Percentiles rank a stretch among this genome's conserved stretches.
Evolutionary conservation across 2,113 vertebrate species (phyloP).

Genomic region (Oryzias javanicus): DNA sequence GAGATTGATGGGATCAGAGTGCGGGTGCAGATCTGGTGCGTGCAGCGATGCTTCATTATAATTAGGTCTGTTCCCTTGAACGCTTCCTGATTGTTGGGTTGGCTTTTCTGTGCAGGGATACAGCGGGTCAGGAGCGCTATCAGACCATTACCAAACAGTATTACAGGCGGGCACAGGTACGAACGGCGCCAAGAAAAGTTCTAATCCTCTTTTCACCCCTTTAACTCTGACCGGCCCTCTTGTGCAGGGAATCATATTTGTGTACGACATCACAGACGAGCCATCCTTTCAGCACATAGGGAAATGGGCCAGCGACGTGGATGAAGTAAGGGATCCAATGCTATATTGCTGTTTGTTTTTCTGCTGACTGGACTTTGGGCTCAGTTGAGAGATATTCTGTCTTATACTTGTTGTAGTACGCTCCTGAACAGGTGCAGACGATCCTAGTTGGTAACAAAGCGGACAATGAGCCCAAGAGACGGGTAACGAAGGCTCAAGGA

Average conservation of each 20-base stretch:
- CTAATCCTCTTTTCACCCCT: background rate
- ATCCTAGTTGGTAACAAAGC: constrained; percentile 94
- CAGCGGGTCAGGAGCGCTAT: constrained; percentile 94
- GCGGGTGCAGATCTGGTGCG: constrained; percentile 81
- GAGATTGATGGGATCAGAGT: constrained; percentile 79
- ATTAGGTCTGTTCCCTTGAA: background rate
- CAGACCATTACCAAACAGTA: constrained; percentile 98
- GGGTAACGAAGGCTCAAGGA: constrained; percentile 88
- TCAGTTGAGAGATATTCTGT: background rate
- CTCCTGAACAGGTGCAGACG: constrained; percentile 87
- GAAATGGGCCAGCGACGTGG: constrained; percentile 96
- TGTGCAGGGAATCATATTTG: constrained; percentile 89
- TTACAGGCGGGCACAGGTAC: constrained; percentile 91
- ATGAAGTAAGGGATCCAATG: constrained; percentile 82
- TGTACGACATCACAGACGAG: constrained; percentile 91
- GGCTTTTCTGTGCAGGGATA: constrained; percentile 83
- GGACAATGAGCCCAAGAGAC: constrained; percentile 86
- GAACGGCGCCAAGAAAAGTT: background rate
- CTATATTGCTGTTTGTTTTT: background rate
- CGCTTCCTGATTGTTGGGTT: background rate
- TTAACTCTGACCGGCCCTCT: background rate
- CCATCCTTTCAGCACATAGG: constrained; percentile 94
- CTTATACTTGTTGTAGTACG: constrained; percentile 70
- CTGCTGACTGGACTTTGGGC: background rate
- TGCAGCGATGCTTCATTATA: constrained; percentile 7